These are phyloP conservation scores for Zosterops borbonicus DNA, from an alignment of 2,113 vertebrate genomes.

Conservation along the genomic window DNA sequence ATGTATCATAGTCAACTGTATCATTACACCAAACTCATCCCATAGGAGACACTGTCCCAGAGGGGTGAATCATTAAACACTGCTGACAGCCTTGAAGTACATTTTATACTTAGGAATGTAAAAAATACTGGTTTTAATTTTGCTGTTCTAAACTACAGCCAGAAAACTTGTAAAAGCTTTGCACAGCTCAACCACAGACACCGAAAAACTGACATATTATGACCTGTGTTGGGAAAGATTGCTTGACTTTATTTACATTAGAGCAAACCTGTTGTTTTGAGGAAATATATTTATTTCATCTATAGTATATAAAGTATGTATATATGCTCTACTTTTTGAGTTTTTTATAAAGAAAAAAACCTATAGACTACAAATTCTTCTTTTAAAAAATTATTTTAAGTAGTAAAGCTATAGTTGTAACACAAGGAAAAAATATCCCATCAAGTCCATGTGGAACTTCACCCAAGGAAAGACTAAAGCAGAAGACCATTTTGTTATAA, in stretches of 20 bases:
- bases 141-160: neutral
- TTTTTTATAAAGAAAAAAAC: neutral
- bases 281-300: neutral
- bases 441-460: neutral
- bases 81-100: neutral
- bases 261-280: neutral
- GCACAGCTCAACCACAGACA: neutral
- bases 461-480: neutral
- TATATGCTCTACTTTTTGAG: neutral
- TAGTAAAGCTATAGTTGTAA: neutral
- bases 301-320: neutral
- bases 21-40: neutral
- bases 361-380: neutral
- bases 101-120: neutral
- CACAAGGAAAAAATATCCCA: neutral
- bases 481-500: neutral
- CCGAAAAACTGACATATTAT: neutral
- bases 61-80: neutral
- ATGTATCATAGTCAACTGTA: neutral
- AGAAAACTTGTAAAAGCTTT: neutral
- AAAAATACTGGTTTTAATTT: neutral
- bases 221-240: fast-evolving
- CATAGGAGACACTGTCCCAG: neutral
- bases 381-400: neutral
- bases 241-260: neutral